Base-by-base conservation (phyloP, 2,797 vertebrate species). In the Enteromius treurensis region DNA sequence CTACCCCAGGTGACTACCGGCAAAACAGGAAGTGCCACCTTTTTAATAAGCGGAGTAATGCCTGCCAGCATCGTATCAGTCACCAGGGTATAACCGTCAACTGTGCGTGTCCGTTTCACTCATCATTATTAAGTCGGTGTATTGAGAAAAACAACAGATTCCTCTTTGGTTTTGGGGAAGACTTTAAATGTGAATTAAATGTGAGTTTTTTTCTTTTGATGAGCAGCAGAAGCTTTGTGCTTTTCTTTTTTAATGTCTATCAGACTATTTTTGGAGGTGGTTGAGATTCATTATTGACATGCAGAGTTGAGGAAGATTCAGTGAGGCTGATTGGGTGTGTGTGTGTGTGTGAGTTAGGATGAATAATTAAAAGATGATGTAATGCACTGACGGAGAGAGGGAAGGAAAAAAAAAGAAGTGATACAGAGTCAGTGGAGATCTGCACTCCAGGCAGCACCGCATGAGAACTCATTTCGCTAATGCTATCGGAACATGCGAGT, bases 361-460 rank as follows among this genome's bases (percentile, higher is more conserved):
- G 89, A 93, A 93, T 93, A 93, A 93, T 91, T 87, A 90, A 92
- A 83, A 73, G 88, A 79, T 83, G 87, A 91, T 86, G 89, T 88
- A 79, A 78, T 77, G 77, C 34, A 77, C 29, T 81, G 74, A 55
- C 9, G 40, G 49, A 79, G 11, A 75, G 60, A 37, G 62, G 74
- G 19, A 82, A 67, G 37, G 8, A 6, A 73, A 55, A 26, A 5
- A 69, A 29, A 45, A 45, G 11, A 14, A 45, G n/a, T 49, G 60
- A 74, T 5, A 42, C 37, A 32, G 15, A 34, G 71, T 84, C 73
- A 70, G 19, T n/a, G n/a, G 55, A 71, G 64, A 65, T 78, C 67
- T 83, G 60, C 62, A 69, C 49, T 37, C 29, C 7, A 45, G 71
- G 71, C 58, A 80, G 45, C 45, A 32, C 85, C 65, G 23, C 14